phyloP scores from a whole-genome alignment of 2,888 invertebrate species.

The Cataglyphis albicans region DNA sequence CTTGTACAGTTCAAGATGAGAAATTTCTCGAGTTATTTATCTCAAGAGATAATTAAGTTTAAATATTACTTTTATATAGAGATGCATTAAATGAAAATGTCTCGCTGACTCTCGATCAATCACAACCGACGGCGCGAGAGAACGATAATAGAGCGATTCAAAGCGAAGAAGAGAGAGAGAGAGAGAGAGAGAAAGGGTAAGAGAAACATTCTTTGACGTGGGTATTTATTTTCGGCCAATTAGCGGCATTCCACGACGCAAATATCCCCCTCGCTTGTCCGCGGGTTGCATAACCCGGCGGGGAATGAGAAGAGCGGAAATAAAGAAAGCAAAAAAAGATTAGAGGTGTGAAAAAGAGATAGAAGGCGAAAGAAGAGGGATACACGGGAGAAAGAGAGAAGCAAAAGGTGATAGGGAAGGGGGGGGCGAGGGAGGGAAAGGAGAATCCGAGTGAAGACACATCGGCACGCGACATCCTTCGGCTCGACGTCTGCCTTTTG shows the following conservation, averaged over 20 bases:
- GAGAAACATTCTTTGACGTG: constrained; percentile 64
- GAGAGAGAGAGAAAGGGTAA: background rate
- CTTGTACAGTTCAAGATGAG: background rate
- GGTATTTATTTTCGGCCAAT: constrained; percentile 84
- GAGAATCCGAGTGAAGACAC: constrained; percentile 53
- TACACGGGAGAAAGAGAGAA: constrained; percentile 56
- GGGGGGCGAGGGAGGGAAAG: background rate
- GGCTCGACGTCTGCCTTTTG: constrained; percentile 23
- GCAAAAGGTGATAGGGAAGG: background rate
- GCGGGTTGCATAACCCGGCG: constrained; percentile 80
- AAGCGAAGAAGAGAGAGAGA: constrained; percentile 20
- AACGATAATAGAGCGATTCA: constrained; percentile 40
- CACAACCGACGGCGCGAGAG: constrained; percentile 12
- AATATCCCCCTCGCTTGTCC: constrained; percentile 75
- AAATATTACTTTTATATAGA: background rate
- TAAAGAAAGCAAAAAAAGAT: constrained; percentile 46
- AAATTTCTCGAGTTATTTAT: background rate
- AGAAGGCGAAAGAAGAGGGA: constrained; percentile 8
- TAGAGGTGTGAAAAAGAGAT: constrained; percentile 34
- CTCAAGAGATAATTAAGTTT: background rate
- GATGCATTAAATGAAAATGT: constrained; percentile 2
- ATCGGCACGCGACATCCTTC: constrained; percentile 73
- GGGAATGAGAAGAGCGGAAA: constrained; percentile 69
- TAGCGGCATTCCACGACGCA: constrained; percentile 82
- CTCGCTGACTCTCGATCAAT: constrained; percentile 19